Percentiles rank a stretch among this genome's conserved stretches.
These are phyloP conservation scores for Lasiurus cinereus DNA, from an alignment of 2,113 vertebrate genomes.

Conservation along the genomic window DNA sequence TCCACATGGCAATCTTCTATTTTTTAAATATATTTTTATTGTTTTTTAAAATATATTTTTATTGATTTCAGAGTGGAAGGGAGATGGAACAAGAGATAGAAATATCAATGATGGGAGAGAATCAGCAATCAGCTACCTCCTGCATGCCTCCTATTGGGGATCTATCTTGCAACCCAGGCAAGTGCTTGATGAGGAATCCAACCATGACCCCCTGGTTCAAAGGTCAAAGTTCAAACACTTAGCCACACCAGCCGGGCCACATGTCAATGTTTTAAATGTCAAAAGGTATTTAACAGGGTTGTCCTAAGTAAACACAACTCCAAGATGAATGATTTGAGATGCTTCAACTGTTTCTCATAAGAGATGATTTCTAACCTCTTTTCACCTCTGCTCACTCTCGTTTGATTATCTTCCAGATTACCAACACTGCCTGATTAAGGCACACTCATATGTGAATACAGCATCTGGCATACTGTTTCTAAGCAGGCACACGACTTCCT, in stretches of 20 bases:
- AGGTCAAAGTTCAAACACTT: too few species aligned
- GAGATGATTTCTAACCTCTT: neutral
- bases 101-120: too few species aligned
- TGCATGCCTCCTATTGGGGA: too few species aligned
- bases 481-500: neutral
- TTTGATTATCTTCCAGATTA: neutral
- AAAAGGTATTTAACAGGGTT: neutral
- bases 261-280: neutral
- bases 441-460: too few species aligned
- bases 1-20: neutral
- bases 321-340: neutral
- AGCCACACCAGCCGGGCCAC: neutral
- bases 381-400: neutral
- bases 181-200: too few species aligned
- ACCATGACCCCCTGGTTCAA: too few species aligned
- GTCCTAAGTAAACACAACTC: neutral
- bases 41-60: neutral
- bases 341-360: neutral
- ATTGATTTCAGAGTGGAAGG: too few species aligned
- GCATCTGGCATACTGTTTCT: neutral
- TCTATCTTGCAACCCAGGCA: too few species aligned
- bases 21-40: neutral
- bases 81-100: too few species aligned
- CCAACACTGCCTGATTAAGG: neutral
- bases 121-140: too few species aligned